Percentiles rank a stretch among this genome's conserved stretches.
These are phyloP conservation scores for Pentalonia nigronervosa DNA, from an alignment of 1,140 invertebrate species.

Conservation along the genomic window DNA sequence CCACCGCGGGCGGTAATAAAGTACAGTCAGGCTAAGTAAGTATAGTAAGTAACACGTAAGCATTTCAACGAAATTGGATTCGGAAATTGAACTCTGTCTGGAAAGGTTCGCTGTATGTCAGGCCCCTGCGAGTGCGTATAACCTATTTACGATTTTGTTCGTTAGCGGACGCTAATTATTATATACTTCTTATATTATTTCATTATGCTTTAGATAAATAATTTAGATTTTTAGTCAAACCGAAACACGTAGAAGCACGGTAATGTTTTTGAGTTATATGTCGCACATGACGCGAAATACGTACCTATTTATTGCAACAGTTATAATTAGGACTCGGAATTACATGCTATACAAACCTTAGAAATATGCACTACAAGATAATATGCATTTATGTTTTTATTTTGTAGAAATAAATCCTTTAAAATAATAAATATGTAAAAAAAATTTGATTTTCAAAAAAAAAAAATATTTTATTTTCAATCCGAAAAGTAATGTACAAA, in stretches of 20 bases:
- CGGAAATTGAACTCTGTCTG: background rate
- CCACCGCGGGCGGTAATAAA: background rate
- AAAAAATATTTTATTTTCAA: too few relatives aligned
- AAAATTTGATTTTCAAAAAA: too few relatives aligned
- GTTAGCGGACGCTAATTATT: too few relatives aligned
- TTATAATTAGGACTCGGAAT: too few relatives aligned
- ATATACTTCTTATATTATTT: too few relatives aligned
- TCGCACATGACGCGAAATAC: background rate
- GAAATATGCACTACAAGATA: too few relatives aligned
- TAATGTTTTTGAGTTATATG: background rate
- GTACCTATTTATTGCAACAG: background rate
- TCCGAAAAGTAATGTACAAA: too few relatives aligned
- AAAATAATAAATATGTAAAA: too few relatives aligned
- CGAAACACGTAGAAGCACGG: background rate
- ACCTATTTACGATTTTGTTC: background rate
- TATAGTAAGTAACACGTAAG: background rate
- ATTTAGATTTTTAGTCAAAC: background rate
- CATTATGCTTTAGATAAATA: background rate
- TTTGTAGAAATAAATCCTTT: too few relatives aligned
- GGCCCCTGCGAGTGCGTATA: background rate
- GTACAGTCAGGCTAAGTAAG: background rate
- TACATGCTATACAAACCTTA: too few relatives aligned
- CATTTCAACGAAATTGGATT: background rate
- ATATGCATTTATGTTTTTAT: too few relatives aligned
- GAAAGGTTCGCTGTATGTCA: background rate